Evolutionary conservation across 2,113 vertebrate genomes (phyloP).

Genomic region (Perca fluviatilis): DNA sequence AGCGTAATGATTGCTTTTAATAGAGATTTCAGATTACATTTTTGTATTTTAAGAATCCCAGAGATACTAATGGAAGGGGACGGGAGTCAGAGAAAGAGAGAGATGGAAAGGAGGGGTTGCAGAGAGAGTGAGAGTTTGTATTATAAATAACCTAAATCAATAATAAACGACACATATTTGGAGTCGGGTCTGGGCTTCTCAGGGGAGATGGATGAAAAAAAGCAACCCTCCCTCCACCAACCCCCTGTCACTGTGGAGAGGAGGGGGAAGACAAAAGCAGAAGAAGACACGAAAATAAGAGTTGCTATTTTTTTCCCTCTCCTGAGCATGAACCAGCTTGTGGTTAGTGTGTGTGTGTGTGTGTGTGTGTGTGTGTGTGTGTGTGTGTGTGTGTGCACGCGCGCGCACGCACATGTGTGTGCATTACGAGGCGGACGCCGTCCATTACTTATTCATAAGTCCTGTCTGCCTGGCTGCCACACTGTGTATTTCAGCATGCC

Average conservation of each 20-base stretch:
- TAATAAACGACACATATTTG: constrained; percentile 84
- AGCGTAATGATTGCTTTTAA: background rate
- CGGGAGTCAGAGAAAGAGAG: background rate
- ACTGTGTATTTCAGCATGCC: constrained; percentile 77
- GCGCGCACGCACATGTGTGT: constrained; percentile 42
- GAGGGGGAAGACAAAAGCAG: constrained; percentile 14
- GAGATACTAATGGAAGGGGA: constrained; percentile 21
- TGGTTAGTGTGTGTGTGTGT: constrained; percentile 23
- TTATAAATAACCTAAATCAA: constrained; percentile 87
- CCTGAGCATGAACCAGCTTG: constrained; percentile 43
- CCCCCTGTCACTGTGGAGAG: constrained; percentile 13
- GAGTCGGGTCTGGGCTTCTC: constrained; percentile 65
- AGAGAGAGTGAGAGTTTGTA: constrained; percentile 60
- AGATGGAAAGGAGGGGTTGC: background rate
- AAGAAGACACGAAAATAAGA: constrained; percentile 54
- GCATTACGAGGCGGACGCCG: constrained; percentile 63
- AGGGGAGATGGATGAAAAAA: constrained; percentile 69
- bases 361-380: constrained; percentile 14
- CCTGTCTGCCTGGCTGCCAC: constrained; percentile 80
- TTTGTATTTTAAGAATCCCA: constrained; percentile 30
- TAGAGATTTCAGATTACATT: constrained; percentile 21
- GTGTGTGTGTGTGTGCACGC: background rate
- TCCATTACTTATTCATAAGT: constrained; percentile 81
- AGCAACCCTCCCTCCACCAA: background rate
- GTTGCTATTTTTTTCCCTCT: constrained; percentile 20